Base-by-base conservation (phyloP, 2,888 invertebrate genomes). In the Tipula lateralis region DNA sequence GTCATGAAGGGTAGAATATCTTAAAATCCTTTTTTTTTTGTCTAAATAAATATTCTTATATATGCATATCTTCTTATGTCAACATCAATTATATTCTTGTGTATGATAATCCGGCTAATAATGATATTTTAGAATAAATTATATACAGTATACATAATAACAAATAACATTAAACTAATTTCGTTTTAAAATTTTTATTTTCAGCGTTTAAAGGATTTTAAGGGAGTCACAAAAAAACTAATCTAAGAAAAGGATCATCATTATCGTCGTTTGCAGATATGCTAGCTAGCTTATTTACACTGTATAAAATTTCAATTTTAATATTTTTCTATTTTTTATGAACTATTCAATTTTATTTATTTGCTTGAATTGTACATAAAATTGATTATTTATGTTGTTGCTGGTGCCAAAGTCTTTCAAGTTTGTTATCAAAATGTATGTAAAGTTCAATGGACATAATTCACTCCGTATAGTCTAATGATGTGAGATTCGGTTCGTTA, bases 11-110 rank as follows among this genome's bases (percentile, higher is more conserved):
- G 66, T 66, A 66, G 24, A 66, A 66, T 24, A 12, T 66, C 66
- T 66, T 24, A 66, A 66, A 66, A 66, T 66, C 66, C 66, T 66
- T 66, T 66, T 66, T 66, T 66, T 50, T 24, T 19, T 66, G 66
- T 6, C 16, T 44, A 44, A 44, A 44, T 66, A 66, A 66, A 66
- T 66, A 66, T 66, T 66, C 66, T 66, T n/a, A n/a, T n/a, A n/a
- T n/a, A n/a, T n/a, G n/a, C 16, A 44, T 44, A 66, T 24, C 24
- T 66, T 66, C 7, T 19, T 24, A 66, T 66, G 24, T 66, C 66
- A 66, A 66, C 66, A 66, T n/a, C 24, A 66, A 66, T 66, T 66
- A 66, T 66, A 66, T 66, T 66, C 66, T 66, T 66, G 66, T 66
- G 66, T 66, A 39, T n/a, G 39, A 24, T 66, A 66, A 66, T 66